Evolutionary conservation across 2,888 invertebrate species (phyloP), one percentile per base, ranked within the genome.

Genomic region (Dusona sp.): DNA sequence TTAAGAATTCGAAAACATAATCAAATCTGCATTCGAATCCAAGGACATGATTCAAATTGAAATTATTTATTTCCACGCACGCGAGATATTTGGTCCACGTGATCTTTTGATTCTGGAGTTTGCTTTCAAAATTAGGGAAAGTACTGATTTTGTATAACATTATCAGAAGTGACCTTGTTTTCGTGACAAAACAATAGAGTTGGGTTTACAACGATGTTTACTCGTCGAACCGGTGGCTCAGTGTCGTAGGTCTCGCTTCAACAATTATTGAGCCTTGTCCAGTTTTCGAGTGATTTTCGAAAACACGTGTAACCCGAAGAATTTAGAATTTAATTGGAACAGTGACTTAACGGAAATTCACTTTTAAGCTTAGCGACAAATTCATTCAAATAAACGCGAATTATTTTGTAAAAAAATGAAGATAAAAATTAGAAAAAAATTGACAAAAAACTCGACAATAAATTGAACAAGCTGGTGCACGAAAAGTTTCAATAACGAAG

Each of bases 171-270:
- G 78, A 85, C 82, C 82, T 82, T 82, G 73, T 70, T 51, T 68
- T 9, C 22, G 38, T 68, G 64, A 29, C 68, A 38, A 81, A 85
- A 85, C 85, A 85, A 82, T 74, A 73, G 54, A 67, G 38, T 29
- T 42, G 42, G 61, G 82, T 82, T 68, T 68, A 74, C 78, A 68
- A 36, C 61, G 68, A 68, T 79, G 85, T 85, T 85, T 85, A 85
- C 72, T 38, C 57, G 73, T 54, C 13, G 4, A 67, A 74, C 36
- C 45, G 48, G 16, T 11, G 38, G 48, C 54, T 75, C 61, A 38
- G 38, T 42, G n/a, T 45, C 61, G 61, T 33, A 33, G 25, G 80
- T 80, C 65, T 73, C 78, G 78, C 78, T 54, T 78, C 73, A 68
- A 42, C 65, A 29, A n/a, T 51, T 54, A 67, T 61, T 13, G 67